Base-by-base conservation (phyloP, 2,888 invertebrate species). In the Portevinia maculata region DNA sequence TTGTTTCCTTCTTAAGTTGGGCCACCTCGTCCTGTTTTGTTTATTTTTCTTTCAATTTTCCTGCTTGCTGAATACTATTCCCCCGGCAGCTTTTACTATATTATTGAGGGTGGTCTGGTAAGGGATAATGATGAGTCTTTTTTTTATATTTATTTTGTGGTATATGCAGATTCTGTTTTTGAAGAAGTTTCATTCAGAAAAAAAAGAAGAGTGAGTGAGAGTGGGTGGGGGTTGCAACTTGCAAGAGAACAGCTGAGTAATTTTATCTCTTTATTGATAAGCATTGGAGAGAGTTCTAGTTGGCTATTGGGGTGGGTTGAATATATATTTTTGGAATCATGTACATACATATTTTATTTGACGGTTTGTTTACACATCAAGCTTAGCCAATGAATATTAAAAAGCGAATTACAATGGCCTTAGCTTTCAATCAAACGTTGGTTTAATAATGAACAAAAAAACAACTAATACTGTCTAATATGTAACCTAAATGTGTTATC, bases 161-260 rank as follows among this genome's bases (percentile, higher is more conserved):
- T 39, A 8, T 1, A 6, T 13, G 19, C 19, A 19, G 9, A 11
- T 19, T 15, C 37, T 30, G 24, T 19, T 24, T 44, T 34, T 62
- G 17, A 50, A 60, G 15, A 73, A 57, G 32, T 62, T 83, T 83
- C 83, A 83, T 83, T 83, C 83, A 83, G 60, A 55, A 78, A 67
- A 60, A 79, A 78, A 46, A 78, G 5, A 44, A 21, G 19, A 21
- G 19, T 19, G 52, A 73, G 30, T 53, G 73, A 37, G n/a, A 13
- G 17, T 17, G 24, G 24, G 24, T 24, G 24, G 2, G 24, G 24
- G 24, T 24, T 24, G 24, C 24, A 24, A 13, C n/a, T 13, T 34
- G 44, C 28, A 59, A 75, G 59, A 76, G 76, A 70, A 55, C 17
- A 37, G n/a, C 11, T 24, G 37, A 46, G 37, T 2, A 32, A 7